Base-by-base conservation (phyloP, 2,888 invertebrate genomes). In the Amphipoea lucens region DNA sequence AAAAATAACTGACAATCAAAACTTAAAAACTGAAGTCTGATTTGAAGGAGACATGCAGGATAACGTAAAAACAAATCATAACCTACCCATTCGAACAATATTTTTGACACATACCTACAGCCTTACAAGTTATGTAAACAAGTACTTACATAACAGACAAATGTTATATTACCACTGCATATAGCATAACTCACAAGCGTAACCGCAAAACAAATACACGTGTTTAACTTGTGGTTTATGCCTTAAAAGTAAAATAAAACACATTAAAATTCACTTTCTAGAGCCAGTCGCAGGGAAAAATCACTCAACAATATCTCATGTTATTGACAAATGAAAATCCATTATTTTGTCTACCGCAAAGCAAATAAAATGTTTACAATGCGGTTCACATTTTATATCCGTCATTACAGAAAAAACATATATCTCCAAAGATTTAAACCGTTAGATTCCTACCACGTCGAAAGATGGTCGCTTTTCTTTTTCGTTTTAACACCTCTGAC, bases 181-280 rank as follows among this genome's bases (percentile, higher is more conserved):
- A 20, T 9, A 62, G 23, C 51, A 67, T 14, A 65, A 45, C 11
- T 3, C 45, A 68, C 48, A 77, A 62, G 66, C 12, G 4, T 54
- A 68, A 57, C 80, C 62, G 40, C 84, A 63, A 68, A 83, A 78
- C n/a, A 68, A 81, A 78, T 78, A 62, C 45, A 83, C 36, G 51
- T 70, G 62, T 29, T 36, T 36, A 42, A 45, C 23, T 4, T 63
- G 62, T 54, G 14, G 40, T 73, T 6, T 42, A 36, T 40, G 36
- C 9, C 6, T 62, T 60, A 20, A 11, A 54, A 63, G 54, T 65
- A 23, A 54, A 67, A 76, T 66, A 83, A 62, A 83, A 68, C 54
- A 45, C 36, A 70, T 79, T 66, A 17, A 60, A 60, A 66, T 36
- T 60, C 42, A 81, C 65, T 79, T 66, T 65, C 81, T 45, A 63